Base-by-base conservation (phyloP, 2,113 vertebrate species). In the Cathartes aura region DNA sequence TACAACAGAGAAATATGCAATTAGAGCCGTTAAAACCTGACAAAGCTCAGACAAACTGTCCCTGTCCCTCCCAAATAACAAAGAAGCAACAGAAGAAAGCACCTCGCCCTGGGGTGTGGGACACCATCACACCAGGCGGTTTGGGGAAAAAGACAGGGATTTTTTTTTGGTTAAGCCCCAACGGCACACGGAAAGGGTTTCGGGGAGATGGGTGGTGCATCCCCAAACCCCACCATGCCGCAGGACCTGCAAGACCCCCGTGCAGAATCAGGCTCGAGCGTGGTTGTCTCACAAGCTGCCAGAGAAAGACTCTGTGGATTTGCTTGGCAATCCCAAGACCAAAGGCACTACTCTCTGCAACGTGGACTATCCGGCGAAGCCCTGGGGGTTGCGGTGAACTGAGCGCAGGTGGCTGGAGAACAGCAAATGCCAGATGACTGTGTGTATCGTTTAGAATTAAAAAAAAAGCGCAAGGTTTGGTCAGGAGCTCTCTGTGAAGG, bases 131-230 rank as follows among this genome's bases (percentile, higher is more conserved):
- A 59, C 6, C n/a, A 40, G 15, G 24, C 3, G 36, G 27, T 40
- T 22, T 2, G 16, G 50, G 22, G 16, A 3, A 12, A 75, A 68
- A 85, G 20, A 60, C 0, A 3, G 3, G 4, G 6, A 4, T 45
- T 59, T 52, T 50, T 45, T 50, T 60, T 47, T 24, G 0, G 26
- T 81, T 67, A 43, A 91, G 11, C 24, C 19, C 34, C 8, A 62
- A 0, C 1, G 8, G 18, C 18, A 53, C 3, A 42, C 0, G 3
- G 48, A 79, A 47, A 67, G 32, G 14, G 9, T 70, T 84, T 42
- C 5, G 14, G 6, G 12, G 15, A 47, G 13, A 8, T n/a, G 24
- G 5, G 19, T 13, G 24, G 12, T 38, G n/a, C 13, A 58, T 15
- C 13, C 34, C 32, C 58, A 52, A 71, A 43, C 18, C 32, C n/a